These are phyloP conservation scores for Zaprionus lineosus DNA, from an alignment of 2,888 invertebrate genomes.

Conservation along the genomic window DNA sequence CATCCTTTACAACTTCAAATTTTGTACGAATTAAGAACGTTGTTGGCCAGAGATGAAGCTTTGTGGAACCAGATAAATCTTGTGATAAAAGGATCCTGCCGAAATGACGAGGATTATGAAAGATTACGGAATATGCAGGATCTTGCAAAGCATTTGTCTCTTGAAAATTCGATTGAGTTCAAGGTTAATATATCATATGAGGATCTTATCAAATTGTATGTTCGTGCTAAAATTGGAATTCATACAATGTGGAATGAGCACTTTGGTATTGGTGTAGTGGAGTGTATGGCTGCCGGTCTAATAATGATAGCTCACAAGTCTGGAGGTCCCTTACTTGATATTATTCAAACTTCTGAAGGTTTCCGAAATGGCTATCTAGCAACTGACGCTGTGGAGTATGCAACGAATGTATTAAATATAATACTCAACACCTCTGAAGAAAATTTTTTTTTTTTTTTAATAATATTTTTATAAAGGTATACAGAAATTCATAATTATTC, in stretches of 20 bases:
- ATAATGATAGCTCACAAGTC: conserved; percentile 95
- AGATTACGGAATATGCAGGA: conserved; percentile 92
- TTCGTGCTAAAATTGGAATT: conserved; percentile 90
- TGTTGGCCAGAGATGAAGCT: conserved; percentile 86
- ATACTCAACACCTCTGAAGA: conserved; percentile 86
- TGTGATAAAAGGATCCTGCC: conserved; percentile 94
- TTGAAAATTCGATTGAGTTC: conserved; percentile 94
- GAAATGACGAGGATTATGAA: conserved; percentile 91
- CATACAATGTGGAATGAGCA: conserved; percentile 99
- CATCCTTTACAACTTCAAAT: conserved; percentile 95
- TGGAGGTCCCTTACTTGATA: conserved; percentile 95
- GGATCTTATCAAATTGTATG: conserved; percentile 89
- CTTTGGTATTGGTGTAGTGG: conserved; percentile 99
- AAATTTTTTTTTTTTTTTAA: no score
- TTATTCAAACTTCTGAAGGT: conserved; percentile 89
- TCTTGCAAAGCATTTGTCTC: conserved; percentile 90
- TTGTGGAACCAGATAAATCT: conserved; percentile 89
- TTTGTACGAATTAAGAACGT: conserved; percentile 90
- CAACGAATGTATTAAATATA: conserved; percentile 87
- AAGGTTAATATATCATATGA: conserved; percentile 93
- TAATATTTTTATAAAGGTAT: no score
- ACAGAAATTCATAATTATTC: no score
- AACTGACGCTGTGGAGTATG: conserved; percentile 90
- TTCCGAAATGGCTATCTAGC: conserved; percentile 92
- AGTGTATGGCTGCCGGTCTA: conserved; percentile 98